A percentile compares a stretch with the other conserved stretches of the same genome.
Conservation (phyloP, 2,888 invertebrate species). For the Malachius bipustulatus region DNA sequence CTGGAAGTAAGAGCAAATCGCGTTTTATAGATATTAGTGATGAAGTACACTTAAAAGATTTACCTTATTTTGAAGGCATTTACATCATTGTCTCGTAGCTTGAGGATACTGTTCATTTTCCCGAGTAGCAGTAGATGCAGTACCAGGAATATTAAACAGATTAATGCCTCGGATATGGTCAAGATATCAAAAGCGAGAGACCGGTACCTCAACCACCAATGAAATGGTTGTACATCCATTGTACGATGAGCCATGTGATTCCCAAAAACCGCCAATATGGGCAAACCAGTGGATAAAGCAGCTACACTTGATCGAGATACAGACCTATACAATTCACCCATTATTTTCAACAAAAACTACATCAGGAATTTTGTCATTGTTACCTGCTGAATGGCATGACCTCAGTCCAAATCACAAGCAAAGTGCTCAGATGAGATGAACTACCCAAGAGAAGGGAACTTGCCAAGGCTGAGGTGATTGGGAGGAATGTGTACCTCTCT, state of each 20-base stretch:
- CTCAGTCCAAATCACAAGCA: conserved; percentile 2
- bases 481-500: background rate
- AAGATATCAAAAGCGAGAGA: background rate
- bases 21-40: background rate
- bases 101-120: background rate
- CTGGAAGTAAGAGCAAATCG: background rate
- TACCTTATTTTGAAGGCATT: background rate
- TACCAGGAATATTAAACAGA: background rate
- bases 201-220: background rate
- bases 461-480: background rate
- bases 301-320: conserved; percentile 1
- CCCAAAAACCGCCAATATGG: background rate
- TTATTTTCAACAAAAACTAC: too few relatives aligned
- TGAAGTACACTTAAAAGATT: too few relatives aligned
- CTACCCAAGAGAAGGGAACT: background rate
- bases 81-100: background rate
- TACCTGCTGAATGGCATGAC: background rate
- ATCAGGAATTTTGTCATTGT: too few relatives aligned
- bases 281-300: background rate
- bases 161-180: background rate
- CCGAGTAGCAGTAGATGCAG: background rate
- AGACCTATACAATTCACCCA: too few relatives aligned
- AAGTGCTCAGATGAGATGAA: background rate
- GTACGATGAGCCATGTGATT: background rate
- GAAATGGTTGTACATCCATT: background rate